phyloP scores from a whole-genome alignment of 2,113 vertebrate species.

The Aphelocoma coerulescens region DNA sequence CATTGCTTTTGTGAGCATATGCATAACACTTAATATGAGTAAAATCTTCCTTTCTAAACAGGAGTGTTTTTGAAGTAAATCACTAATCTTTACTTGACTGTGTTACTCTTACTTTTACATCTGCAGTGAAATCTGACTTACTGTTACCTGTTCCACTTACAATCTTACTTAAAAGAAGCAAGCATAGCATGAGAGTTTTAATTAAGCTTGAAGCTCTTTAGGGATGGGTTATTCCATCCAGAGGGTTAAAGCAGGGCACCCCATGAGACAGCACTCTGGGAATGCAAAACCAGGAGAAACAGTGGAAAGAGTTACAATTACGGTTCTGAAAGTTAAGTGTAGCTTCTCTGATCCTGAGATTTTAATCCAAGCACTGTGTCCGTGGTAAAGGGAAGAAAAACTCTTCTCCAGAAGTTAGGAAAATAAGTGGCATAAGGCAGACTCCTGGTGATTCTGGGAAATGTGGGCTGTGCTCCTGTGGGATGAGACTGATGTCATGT shows the following conservation, averaged over 20 bases:
- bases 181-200: background rate
- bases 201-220: background rate
- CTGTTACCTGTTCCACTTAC: background rate
- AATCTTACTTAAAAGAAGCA: background rate
- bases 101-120: background rate
- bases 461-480: background rate
- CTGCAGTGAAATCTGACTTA: background rate
- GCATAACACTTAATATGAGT: background rate
- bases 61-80: background rate
- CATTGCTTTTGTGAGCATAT: background rate
- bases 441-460: background rate
- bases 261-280: background rate
- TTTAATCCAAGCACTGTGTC: background rate
- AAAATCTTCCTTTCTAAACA: background rate
- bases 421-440: background rate
- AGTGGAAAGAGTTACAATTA: background rate
- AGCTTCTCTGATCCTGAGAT: background rate
- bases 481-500: background rate
- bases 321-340: background rate
- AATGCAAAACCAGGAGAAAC: background rate
- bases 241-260: background rate
- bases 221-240: background rate
- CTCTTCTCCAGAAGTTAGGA: background rate
- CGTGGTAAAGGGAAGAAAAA: background rate
- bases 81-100: background rate